Base-by-base conservation (phyloP, 2,888 invertebrate species). In the Dasysyrphus tricinctus region DNA sequence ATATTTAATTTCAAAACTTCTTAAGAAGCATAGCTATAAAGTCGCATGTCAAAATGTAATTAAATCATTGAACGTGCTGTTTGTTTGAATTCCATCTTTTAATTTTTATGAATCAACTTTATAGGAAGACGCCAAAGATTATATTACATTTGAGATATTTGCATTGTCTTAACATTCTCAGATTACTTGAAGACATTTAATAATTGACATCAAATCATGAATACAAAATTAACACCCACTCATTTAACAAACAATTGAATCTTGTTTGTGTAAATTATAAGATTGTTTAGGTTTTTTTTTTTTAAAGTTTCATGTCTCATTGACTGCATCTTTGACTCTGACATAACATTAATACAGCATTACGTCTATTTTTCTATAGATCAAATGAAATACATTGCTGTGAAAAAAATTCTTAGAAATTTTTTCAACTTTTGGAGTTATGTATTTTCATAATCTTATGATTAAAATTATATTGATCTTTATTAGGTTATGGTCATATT, bases 21-120 rank as follows among this genome's bases (percentile, higher is more conserved):
- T 8, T n/a, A 14, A 61, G 24, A 61, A 39, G 9, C 24, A 37
- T 14, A 42, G 24, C 24, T 24, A 24, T 24, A 24, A 7, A 39
- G 61, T 42, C 61, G 61, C 39, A 61, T 61, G 61, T 61, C 39
- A 61, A 61, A 61, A 24, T 61, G 61, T 61, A 61, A 61, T 61
- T 24, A 14, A 39, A 61, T 39, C 61, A 9, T 9, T 42, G 42
- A 42, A 61, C 61, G 61, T 61, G 61, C 61, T 61, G n/a, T 42
- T 4, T 39, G 24, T 42, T 39, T 39, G 24, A 24, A 42, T 42
- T 61, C 24, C 24, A 47, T 47, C 32, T 0, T 32, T n/a, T n/a
- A n/a, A n/a, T n/a, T n/a, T n/a, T 37, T 16, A 61, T 61, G 42
- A 61, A 61, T 42, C 3, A 42, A 61, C 24, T 14, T 61, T 24